Base-by-base conservation (phyloP, 1,140 invertebrate species). In the Drosophila obscura region DNA sequence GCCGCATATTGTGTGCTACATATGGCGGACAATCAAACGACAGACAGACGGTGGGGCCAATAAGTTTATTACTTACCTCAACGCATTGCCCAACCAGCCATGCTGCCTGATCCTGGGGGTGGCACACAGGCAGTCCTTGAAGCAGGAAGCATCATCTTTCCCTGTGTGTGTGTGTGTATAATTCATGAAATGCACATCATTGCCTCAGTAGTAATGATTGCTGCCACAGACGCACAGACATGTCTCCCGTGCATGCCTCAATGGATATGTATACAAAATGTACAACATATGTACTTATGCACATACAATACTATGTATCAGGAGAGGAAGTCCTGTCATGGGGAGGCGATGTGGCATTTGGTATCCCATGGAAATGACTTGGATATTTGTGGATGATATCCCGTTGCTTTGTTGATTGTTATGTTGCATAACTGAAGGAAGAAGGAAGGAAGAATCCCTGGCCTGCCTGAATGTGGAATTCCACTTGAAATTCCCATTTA, bases 181-280 rank as follows among this genome's bases (percentile, higher is more conserved):
- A 85, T 87, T 85, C 79, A 87, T 88, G 82, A 85, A 88, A 85
- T 85, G 82, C 82, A 85, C 82, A 87, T 85, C 81, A 87, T 87
- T 87, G 73, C 82, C 82, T 82, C 69, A 75, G 82, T 85, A 75
- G 82, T 85, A 87, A 85, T 87, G 82, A 82, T 68, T 79, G 51
- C 65, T 82, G 80, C 72, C 78, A 63, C 53, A 76, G 66, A 67
- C 65, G 59, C 64, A 58, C 60, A 64, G 35, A 62, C 76, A 57
- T 31, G 19, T 19, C 19, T 59, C 63, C 41, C 43, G 50, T 61
- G 61, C 46, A 60, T 51, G 64, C 31, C 61, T 52, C 56, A 73
- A 48, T 79, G 62, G 55, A 43, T 72, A 62, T 49, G 58, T 72
- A 62, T 60, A 62, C 60, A 43, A 62, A 53, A 69, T 58, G 22